phyloP scores from a whole-genome alignment of 1,140 invertebrate genomes.

The Stenopsyche tienmushanensis region DNA sequence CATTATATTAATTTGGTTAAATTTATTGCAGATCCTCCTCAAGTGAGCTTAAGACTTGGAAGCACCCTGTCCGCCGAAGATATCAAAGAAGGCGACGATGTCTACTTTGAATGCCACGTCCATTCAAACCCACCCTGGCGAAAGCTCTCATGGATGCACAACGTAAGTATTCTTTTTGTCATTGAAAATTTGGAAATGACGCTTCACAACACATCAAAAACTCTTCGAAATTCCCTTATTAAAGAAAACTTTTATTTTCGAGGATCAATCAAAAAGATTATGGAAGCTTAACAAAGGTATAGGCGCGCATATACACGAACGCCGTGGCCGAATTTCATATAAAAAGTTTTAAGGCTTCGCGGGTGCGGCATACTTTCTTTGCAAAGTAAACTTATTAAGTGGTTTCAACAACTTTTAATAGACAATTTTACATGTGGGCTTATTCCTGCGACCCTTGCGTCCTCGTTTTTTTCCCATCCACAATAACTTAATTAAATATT shows the following conservation, averaged over 20 bases:
- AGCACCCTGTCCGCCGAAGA: conserved; percentile 82
- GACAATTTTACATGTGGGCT: conserved; percentile 5
- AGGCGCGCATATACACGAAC: neutral
- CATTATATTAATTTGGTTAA: neutral
- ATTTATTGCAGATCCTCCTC: conserved; percentile 72
- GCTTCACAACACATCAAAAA: neutral
- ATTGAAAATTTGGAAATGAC: neutral
- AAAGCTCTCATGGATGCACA: conserved; percentile 83
- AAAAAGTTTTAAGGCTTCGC: neutral
- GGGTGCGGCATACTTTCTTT: conserved; percentile 6
- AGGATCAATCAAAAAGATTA: neutral
- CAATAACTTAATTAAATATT: too few species aligned
- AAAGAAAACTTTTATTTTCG: neutral
- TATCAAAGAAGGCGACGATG: conserved; percentile 90
- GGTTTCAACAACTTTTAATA: conserved; percentile 10
- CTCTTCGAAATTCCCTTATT: neutral
- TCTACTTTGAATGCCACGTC: conserved; percentile 92
- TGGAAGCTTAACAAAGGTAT: neutral
- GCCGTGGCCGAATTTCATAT: neutral
- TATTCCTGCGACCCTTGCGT: neutral
- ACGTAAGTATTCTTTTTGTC: conserved; percentile 62
- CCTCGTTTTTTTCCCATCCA: too few species aligned
- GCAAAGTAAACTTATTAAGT: conserved; percentile 9
- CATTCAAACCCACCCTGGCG: conserved; percentile 82
- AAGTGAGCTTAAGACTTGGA: conserved; percentile 77